phyloP scores from a whole-genome alignment of 2,113 vertebrate species.

The Tetrax tetrax region DNA sequence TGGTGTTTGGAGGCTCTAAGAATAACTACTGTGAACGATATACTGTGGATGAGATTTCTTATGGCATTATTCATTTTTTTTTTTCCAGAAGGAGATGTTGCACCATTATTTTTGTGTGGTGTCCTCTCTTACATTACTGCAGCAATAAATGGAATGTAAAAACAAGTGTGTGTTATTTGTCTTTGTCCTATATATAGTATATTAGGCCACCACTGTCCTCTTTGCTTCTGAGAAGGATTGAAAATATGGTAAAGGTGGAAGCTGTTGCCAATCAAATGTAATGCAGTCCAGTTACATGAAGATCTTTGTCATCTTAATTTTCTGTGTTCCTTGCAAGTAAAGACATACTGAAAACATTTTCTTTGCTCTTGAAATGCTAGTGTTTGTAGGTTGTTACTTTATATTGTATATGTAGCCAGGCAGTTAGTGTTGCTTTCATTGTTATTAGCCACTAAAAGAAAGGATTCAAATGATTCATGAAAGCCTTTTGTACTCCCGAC shows the following conservation, averaged over 20 bases:
- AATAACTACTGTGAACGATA: neutral
- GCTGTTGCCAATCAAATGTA: neutral
- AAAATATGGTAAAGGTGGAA: neutral
- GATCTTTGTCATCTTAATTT: neutral
- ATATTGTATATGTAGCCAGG: neutral
- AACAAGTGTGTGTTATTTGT: neutral
- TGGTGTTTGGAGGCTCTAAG: neutral
- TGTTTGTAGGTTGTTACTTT: neutral
- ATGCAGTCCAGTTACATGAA: neutral
- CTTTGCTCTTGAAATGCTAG: neutral
- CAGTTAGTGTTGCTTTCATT: neutral
- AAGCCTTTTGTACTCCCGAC: neutral
- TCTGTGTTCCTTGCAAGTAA: neutral
- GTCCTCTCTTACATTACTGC: neutral
- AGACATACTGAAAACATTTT: neutral
- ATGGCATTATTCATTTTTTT: neutral
- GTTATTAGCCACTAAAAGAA: neutral
- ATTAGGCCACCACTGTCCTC: neutral
- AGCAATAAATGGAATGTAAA: neutral
- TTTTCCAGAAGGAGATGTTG: neutral
- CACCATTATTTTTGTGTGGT: neutral
- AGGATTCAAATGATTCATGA: neutral
- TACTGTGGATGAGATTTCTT: neutral
- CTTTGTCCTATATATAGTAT: neutral
- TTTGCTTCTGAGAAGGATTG: neutral